Conservation (phyloP, 2,113 vertebrate species). For the Murina feae region DNA sequence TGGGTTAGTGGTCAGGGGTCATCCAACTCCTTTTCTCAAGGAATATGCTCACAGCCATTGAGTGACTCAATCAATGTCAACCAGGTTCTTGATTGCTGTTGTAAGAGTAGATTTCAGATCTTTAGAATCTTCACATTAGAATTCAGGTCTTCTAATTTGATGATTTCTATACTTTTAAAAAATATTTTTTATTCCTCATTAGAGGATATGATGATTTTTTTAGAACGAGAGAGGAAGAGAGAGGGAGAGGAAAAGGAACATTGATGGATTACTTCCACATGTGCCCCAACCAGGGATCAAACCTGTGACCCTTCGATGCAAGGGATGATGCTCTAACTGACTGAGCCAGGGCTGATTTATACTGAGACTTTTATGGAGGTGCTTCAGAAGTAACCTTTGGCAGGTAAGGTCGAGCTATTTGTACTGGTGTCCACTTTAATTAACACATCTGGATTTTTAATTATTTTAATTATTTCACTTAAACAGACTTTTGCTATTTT, state of each 20-base stretch:
- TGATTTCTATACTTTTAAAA: background rate
- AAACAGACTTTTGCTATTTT: background rate
- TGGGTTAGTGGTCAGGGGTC: background rate
- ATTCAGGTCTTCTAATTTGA: background rate
- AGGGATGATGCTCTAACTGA: background rate
- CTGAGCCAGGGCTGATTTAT: background rate
- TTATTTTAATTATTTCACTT: conserved; percentile 10
- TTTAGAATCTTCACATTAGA: background rate
- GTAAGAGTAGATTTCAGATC: background rate
- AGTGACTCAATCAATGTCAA: background rate
- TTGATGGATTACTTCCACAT: background rate
- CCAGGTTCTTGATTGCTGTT: background rate
- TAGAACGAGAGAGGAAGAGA: too few relatives aligned
- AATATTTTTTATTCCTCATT: background rate
- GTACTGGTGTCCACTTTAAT: background rate
- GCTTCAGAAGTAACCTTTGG: background rate
- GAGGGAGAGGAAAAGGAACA: background rate
- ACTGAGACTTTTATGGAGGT: background rate
- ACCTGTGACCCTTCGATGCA: background rate
- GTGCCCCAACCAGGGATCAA: too few relatives aligned
- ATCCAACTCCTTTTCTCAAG: background rate
- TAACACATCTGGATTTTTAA: background rate
- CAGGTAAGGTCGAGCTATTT: background rate
- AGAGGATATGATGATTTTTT: background rate
- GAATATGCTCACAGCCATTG: background rate